phyloP scores from a whole-genome alignment of 2,113 vertebrate species.

The Gopherus flavomarginatus region DNA sequence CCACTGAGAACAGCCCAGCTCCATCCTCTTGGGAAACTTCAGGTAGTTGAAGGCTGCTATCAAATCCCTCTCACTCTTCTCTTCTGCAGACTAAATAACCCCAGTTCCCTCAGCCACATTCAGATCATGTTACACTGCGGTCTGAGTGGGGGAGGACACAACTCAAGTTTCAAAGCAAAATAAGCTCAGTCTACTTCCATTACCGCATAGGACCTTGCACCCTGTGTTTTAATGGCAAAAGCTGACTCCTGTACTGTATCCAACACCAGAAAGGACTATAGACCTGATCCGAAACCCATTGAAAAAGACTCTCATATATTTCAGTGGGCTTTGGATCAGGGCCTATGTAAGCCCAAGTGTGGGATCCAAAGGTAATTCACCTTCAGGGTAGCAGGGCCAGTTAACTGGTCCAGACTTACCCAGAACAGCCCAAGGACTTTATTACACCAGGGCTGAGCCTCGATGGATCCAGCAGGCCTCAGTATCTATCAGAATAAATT shows the following conservation, averaged over 20 bases:
- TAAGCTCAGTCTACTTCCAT: neutral
- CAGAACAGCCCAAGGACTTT: neutral
- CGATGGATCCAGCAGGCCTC: neutral
- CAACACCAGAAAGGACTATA: neutral
- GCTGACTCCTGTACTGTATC: neutral
- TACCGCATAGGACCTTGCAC: neutral
- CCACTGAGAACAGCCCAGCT: too few species aligned
- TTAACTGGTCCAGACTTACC: neutral
- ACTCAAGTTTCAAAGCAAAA: neutral
- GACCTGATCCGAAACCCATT: neutral
- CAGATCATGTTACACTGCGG: neutral
- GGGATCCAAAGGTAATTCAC: rapidly evolving
- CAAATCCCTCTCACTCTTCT: too few species aligned
- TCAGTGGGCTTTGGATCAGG: neutral
- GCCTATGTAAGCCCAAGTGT: neutral
- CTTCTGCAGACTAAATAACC: too few species aligned
- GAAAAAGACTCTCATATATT: neutral
- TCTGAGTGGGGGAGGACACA: neutral
- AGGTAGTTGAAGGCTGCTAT: too few species aligned
- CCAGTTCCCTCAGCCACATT: too few species aligned
- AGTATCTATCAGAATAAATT: neutral
- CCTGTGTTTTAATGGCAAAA: neutral
- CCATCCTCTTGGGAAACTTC: too few species aligned
- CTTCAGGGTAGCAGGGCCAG: neutral
- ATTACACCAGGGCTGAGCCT: neutral